These are phyloP conservation scores for Sphaeramia orbicularis DNA, from an alignment of 2,797 vertebrate genomes.

Conservation along the genomic window DNA sequence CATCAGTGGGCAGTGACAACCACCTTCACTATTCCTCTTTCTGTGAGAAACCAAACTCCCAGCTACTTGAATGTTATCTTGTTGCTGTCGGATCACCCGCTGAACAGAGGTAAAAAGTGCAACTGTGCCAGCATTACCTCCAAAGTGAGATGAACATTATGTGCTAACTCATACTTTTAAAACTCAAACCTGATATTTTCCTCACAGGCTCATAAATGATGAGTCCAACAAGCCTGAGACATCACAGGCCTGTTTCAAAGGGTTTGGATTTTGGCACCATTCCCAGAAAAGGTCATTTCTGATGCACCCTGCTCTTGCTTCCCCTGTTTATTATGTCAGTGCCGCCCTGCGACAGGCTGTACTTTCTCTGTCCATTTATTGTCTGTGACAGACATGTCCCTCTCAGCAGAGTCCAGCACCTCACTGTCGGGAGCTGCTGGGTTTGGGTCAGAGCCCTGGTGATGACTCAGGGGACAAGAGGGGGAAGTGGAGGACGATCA, in stretches of 20 bases:
- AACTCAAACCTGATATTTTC: conserved; percentile 14
- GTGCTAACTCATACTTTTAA: background rate
- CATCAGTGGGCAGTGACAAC: too few species aligned
- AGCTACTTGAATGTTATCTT: too few species aligned
- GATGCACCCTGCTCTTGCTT: conserved; percentile 11
- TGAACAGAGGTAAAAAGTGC: too few species aligned
- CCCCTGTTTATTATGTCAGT: conserved; percentile 45
- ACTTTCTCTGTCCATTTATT: conserved; percentile 40
- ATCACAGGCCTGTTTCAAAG: conserved; percentile 16
- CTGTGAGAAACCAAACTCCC: too few species aligned
- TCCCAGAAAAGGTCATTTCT: conserved; percentile 28
- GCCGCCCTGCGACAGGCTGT: conserved; percentile 36
- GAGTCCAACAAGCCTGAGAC: conserved; percentile 12
- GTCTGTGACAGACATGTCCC: conserved; percentile 43
- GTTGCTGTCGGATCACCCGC: too few species aligned
- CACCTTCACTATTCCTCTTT: too few species aligned
- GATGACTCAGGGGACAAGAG: conserved; percentile 47
- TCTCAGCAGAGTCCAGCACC: conserved; percentile 18
- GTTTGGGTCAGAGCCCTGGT: conserved; percentile 48
- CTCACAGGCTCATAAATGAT: conserved; percentile 7
- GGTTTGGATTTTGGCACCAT: conserved; percentile 16
- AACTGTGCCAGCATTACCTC: too few species aligned
- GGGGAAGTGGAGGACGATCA: conserved; percentile 54
- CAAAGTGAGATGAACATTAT: too few species aligned
- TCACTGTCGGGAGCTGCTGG: conserved; percentile 11